These are phyloP conservation scores for Thera britannica DNA, from an alignment of 2,888 invertebrate species.

Conservation along the genomic window DNA sequence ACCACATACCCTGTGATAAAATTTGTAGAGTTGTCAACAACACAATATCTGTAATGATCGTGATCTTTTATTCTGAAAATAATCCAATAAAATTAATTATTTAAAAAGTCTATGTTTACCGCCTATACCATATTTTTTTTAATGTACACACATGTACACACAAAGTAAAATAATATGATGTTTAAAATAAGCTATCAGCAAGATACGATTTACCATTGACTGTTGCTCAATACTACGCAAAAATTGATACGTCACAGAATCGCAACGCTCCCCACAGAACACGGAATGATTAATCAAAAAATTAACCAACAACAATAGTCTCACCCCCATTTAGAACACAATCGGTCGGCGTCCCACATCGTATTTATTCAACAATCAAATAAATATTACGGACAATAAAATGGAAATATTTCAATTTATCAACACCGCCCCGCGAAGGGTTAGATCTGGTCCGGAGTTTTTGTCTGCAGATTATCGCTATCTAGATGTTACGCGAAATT, in stretches of 20 bases:
- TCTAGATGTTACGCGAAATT: slow-evolving; percentile 82
- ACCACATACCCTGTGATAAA: too few relatives aligned
- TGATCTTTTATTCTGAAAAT: too few relatives aligned
- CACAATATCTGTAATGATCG: too few relatives aligned
- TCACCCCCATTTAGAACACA: slow-evolving; percentile 78
- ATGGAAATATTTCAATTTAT: slow-evolving; percentile 84
- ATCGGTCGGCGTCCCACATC: slow-evolving; percentile 80
- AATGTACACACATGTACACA: too few relatives aligned
- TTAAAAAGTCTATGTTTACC: too few relatives aligned
- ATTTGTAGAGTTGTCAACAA: too few relatives aligned
- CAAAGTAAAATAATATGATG: slow-evolving; percentile 4
- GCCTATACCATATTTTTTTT: too few relatives aligned
- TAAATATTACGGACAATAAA: slow-evolving; percentile 84
- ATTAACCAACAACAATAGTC: slow-evolving; percentile 81
- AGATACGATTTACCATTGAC: slow-evolving; percentile 42
- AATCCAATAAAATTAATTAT: too few relatives aligned
- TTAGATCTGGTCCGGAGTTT: slow-evolving; percentile 68
- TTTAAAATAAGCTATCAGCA: slow-evolving; percentile 37
- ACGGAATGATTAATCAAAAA: slow-evolving; percentile 83
- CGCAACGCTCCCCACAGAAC: slow-evolving; percentile 65
- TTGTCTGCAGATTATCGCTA: slow-evolving; percentile 73
- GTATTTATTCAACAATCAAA: slow-evolving; percentile 84
- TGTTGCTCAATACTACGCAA: slow-evolving; percentile 29
- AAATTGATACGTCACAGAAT: slow-evolving; percentile 71
- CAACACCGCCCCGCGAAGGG: slow-evolving; percentile 78